phyloP scores from a whole-genome alignment of 2,888 invertebrate genomes.

The Drosophila neonasuta region DNA sequence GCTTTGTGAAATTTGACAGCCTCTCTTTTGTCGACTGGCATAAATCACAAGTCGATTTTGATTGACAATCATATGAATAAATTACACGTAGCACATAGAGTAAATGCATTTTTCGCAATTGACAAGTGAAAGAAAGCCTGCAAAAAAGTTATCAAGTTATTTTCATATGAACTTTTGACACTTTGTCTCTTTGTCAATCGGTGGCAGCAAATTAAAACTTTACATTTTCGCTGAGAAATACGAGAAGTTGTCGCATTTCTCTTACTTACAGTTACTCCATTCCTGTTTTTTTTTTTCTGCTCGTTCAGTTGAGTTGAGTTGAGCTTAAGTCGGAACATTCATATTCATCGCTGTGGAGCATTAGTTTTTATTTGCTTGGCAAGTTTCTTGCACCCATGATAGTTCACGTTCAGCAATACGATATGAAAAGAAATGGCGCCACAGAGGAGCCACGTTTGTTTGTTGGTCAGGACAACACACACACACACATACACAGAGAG shows the following conservation, averaged over 20 bases:
- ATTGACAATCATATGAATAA: slow-evolving; percentile 69
- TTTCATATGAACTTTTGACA: slow-evolving; percentile 59
- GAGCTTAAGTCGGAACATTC: slow-evolving; percentile 48
- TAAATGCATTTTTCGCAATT: slow-evolving; percentile 49
- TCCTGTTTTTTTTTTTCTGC: slow-evolving; percentile 24
- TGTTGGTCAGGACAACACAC: slow-evolving; percentile 44
- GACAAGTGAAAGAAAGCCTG: slow-evolving; percentile 19
- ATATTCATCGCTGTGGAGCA: slow-evolving; percentile 60
- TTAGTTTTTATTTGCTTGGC: slow-evolving; percentile 60
- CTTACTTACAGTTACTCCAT: slow-evolving; percentile 13
- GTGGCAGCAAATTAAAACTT: slow-evolving; percentile 35
- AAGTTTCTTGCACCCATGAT: slow-evolving; percentile 39
- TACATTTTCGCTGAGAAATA: slow-evolving; percentile 4
- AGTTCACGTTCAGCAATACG: slow-evolving; percentile 7
- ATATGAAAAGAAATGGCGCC: slow-evolving; percentile 28
- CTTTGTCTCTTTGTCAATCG: slow-evolving; percentile 10
- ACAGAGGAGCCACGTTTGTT: slow-evolving; percentile 42
- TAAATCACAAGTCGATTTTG: slow-evolving; percentile 23
- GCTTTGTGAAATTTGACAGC: not conserved
- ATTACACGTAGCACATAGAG: slow-evolving; percentile 36
- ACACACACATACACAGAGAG: not conserved
- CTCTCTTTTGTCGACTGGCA: not conserved
- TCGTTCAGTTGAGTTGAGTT: not conserved
- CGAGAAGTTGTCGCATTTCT: slow-evolving; percentile 65
- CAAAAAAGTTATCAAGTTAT: slow-evolving; percentile 29